Percentiles rank a stretch among this genome's conserved stretches.
phyloP scores from a whole-genome alignment of 1,140 invertebrate species.

The Drosophila nikananu region DNA sequence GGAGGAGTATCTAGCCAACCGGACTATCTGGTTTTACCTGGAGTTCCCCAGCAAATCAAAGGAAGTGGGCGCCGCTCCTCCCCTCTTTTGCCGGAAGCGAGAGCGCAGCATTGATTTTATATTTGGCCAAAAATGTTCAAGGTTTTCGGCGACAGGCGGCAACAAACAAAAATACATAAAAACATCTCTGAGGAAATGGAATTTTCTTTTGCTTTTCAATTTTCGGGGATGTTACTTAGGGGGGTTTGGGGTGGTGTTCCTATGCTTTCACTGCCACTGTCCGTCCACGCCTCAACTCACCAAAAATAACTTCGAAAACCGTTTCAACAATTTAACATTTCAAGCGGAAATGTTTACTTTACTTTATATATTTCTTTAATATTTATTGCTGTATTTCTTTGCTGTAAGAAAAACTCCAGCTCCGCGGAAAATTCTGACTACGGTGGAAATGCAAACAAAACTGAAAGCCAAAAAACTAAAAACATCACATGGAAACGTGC shows the following conservation, averaged over 20 bases:
- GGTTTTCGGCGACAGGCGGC: conserved; percentile 49
- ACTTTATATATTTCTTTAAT: conserved; percentile 3
- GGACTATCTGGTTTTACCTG: conserved; percentile 56
- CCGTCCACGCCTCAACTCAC: conserved; percentile 15
- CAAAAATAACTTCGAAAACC: conserved; percentile 16
- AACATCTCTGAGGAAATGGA: conserved; percentile 14
- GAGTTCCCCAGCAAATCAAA: conserved; percentile 6
- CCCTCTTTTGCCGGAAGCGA: conserved; percentile 29
- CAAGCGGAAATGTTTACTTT: conserved; percentile 5
- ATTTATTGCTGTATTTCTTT: neutral
- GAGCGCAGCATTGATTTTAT: conserved; percentile 72
- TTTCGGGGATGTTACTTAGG: conserved; percentile 7
- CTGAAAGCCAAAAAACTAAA: conserved; percentile 61
- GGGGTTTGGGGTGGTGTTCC: neutral
- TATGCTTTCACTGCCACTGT: conserved; percentile 8
- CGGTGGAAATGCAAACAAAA: conserved; percentile 66
- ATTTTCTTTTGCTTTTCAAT: conserved; percentile 7
- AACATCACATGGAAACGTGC: conserved; percentile 76
- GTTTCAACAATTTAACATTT: conserved; percentile 37
- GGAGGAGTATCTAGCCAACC: conserved; percentile 35
- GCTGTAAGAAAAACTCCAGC: conserved; percentile 17
- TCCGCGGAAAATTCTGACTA: conserved; percentile 28
- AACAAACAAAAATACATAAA: conserved; percentile 48
- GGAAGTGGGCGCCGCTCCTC: conserved; percentile 1
- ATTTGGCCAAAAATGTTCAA: conserved; percentile 69